A percentile compares a stretch with the other conserved stretches of the same genome.
Conservation (phyloP, 2,888 invertebrate genomes). For the Antheraea assamensis region DNA sequence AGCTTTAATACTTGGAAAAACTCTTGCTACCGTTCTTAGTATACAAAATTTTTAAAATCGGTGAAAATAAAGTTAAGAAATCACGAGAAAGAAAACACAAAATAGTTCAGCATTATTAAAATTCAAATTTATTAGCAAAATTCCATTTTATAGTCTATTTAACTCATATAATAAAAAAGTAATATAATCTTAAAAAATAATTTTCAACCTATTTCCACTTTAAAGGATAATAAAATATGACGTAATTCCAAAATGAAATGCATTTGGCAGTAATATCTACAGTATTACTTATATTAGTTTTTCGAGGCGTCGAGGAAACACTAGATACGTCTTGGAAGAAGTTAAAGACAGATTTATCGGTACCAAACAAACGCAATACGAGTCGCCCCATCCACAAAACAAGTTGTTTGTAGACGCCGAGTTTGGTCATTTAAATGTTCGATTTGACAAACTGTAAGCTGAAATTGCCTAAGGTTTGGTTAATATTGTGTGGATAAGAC, state of each 20-base stretch:
- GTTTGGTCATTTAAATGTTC: slow-evolving; percentile 77
- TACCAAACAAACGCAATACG: slow-evolving; percentile 64
- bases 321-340: slow-evolving; percentile 73
- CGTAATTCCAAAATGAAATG: slow-evolving; percentile 42
- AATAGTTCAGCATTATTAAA: too few relatives aligned
- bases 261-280: slow-evolving; percentile 77
- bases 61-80: too few relatives aligned
- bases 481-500: slow-evolving; percentile 45
- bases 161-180: too few relatives aligned
- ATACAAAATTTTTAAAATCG: too few relatives aligned
- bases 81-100: too few relatives aligned
- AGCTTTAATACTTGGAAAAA: too few relatives aligned
- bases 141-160: too few relatives aligned
- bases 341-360: slow-evolving; percentile 78
- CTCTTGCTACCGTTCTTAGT: too few relatives aligned
- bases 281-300: slow-evolving; percentile 77
- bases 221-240: neutral
- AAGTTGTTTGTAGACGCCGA: slow-evolving; percentile 68
- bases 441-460: slow-evolving; percentile 69
- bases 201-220: too few relatives aligned
- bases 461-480: slow-evolving; percentile 55
- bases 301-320: slow-evolving; percentile 68
- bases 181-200: too few relatives aligned
- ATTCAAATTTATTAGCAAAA: too few relatives aligned
- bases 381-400: slow-evolving; percentile 67